phyloP scores from a whole-genome alignment of 2,113 vertebrate genomes.

The Strix aluco region DNA sequence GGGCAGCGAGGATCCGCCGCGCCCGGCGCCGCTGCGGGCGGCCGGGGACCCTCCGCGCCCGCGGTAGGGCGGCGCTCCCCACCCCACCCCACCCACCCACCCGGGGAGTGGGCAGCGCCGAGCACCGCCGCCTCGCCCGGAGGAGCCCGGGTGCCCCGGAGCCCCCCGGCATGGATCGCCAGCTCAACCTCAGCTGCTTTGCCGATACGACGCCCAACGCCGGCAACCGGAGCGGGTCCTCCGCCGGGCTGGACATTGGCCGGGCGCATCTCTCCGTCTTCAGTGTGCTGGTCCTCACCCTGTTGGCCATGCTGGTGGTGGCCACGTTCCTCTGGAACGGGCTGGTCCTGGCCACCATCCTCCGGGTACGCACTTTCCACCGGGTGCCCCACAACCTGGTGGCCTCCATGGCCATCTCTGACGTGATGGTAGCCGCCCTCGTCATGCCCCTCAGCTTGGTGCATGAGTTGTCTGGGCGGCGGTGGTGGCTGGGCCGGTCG shows the following conservation, averaged over 20 bases:
- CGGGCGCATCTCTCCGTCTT: slow-evolving; percentile 80
- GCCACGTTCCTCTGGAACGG: slow-evolving; percentile 95
- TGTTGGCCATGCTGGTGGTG: slow-evolving; percentile 87
- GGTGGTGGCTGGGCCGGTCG: slow-evolving; percentile 87
- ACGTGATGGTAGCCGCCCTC: slow-evolving; percentile 92
- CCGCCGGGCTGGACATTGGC: not conserved
- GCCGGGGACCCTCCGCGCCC: not conserved
- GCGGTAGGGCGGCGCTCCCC: not conserved
- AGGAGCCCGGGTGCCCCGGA: not conserved
- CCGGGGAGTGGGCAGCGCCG: not conserved
- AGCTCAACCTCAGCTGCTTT: slow-evolving; percentile 44
- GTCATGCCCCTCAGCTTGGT: slow-evolving; percentile 96
- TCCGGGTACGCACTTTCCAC: slow-evolving; percentile 92
- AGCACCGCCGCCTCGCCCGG: not conserved
- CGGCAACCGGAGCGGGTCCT: slow-evolving; percentile 41
- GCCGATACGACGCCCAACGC: not conserved
- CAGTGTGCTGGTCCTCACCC: slow-evolving; percentile 83
- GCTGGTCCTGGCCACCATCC: slow-evolving; percentile 90
- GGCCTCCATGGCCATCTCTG: slow-evolving; percentile 93
- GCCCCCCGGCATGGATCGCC: slow-evolving; percentile 51
- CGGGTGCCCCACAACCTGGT: slow-evolving; percentile 95
- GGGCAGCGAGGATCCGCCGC: not conserved
- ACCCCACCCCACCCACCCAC: not conserved
- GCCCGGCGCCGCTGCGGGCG: not conserved
- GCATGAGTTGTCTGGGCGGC: slow-evolving; percentile 85